Percentiles rank a stretch among this genome's conserved stretches.
Conservation (phyloP, 2,113 vertebrate species). For the Callionymus lyra region DNA sequence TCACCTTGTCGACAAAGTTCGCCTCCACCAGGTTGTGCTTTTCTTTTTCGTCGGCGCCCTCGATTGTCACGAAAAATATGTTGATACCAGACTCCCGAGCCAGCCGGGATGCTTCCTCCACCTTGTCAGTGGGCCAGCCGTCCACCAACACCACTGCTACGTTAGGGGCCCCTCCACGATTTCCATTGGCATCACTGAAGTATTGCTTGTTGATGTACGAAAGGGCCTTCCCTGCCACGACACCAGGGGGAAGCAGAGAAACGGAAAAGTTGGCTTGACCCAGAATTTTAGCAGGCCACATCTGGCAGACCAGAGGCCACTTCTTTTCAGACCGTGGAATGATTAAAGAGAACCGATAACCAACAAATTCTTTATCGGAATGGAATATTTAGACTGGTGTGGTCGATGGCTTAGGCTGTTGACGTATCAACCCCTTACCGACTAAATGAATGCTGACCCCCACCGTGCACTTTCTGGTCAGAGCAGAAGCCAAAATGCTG, state of each 20-base stretch:
- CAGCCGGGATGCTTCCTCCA: conserved; percentile 85
- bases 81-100: conserved; percentile 96
- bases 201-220: conserved; percentile 86
- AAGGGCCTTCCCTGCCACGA: conserved; percentile 80
- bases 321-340: conserved; percentile 11
- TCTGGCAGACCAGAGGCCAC: conserved; percentile 1
- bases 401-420: conserved; percentile 28
- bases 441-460: conserved; percentile 27
- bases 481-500: conserved; percentile 30
- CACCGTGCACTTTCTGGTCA: conserved; percentile 22
- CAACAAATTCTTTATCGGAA: conserved; percentile 30
- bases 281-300: conserved; percentile 23
- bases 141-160: conserved; percentile 90
- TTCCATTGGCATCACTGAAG: conserved; percentile 86
- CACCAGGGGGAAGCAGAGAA: conserved; percentile 47
- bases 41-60: conserved; percentile 82
- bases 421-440: conserved; percentile 18
- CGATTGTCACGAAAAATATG: conserved; percentile 94
- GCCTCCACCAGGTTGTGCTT: conserved; percentile 77
- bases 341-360: conserved; percentile 37
- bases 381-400: conserved; percentile 33
- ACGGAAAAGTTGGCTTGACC: conserved; percentile 7
- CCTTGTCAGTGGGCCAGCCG: conserved; percentile 90
- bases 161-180: conserved; percentile 82
- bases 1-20: conserved; percentile 94